Evolutionary conservation across 2,888 invertebrate species (phyloP), one percentile per base, ranked within the genome.

Genomic region (Apeira syringaria): DNA sequence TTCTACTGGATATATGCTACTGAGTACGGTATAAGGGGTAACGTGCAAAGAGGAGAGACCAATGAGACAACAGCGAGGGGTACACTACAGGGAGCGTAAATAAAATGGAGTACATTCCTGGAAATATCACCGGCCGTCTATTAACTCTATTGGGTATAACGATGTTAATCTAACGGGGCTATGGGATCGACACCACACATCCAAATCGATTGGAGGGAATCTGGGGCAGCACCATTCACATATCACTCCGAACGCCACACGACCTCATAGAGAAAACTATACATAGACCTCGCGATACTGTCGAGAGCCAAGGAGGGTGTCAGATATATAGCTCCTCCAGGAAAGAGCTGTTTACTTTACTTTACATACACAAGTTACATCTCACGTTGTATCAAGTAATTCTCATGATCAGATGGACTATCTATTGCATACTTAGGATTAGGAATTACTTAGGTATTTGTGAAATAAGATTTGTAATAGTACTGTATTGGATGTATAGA

Each of bases 181-280:
- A 87, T 82, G 54, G 78, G 74, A 68, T 70, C 64, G 75, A 77
- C 72, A 80, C 74, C 78, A 81, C 72, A 84, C 80, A 83, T 74
- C 67, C 79, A 86, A 79, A 79, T 74, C 51, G 51, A 56, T 47
- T 39, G 74, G 68, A 65, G 64, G 68, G 75, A 70, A 55, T 71
- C 69, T 75, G 81, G 89, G 89, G 89, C 89, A 89, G 89, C 89
- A 89, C 88, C 88, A 88, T 84, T 88, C 85, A 87, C 83, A 86
- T 80, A 69, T 74, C 80, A 79, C 82, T 76, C 80, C 59, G 51
- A 55, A 63, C 54, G 58, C 71, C 77, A 79, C 80, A 68, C 80
- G 74, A 80, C 84, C 86, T 85, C 87, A 82, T 83, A 82, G 78
- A 82, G 66, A 68, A 59, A 31, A 28, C 25, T 8, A 32, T 36